Evolutionary conservation across 1,140 invertebrate species (phyloP), one percentile per base, ranked within the genome.

Genomic region (Listronotus oregonensis): DNA sequence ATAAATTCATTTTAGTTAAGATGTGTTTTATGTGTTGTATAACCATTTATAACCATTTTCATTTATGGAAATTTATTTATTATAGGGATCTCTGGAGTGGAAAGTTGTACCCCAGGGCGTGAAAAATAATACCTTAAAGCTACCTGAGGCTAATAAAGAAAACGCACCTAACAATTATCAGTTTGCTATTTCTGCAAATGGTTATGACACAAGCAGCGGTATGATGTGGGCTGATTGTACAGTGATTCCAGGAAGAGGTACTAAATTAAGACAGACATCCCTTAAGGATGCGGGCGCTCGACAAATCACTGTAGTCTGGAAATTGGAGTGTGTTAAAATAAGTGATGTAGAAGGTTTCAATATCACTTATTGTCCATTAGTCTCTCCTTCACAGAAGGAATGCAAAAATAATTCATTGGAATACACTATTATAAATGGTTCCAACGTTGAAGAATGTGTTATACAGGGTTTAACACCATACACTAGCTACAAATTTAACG

Each of bases 151-250:
- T 14, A 14, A 50, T 18, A 15, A 50, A 18, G 31, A 31, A 12
- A 55, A 46, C 17, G 74, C 82, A 62, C 75, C 80, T 11, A 82
- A 81, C 64, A 80, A 82, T 4, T 85, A 86, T 66, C 85, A 88
- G 66, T 87, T 91, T 80, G 90, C 89, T 10, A 89, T 92, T 66
- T 85, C 90, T 3, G 86, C 87, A 5, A 90, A 92, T 73, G 85
- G 83, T 6, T 74, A 81, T 3, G 77, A 73, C 6, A 79, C 80
- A 21, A 89, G 87, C 67, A 91, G 89, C 75, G 90, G 90, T 0
- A 90, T 92, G 86, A 80, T 87, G 8, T 91, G 90, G 90, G 87
- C 89, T 8, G 84, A 84, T 3, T 92, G 90, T 77, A 89, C 89
- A 4, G 85, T 90, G 40, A 85, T 89, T n/a, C 85, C 87, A 70